These are phyloP conservation scores for Eulemur rubriventer DNA, from an alignment of 2,797 vertebrate genomes.

Conservation along the genomic window DNA sequence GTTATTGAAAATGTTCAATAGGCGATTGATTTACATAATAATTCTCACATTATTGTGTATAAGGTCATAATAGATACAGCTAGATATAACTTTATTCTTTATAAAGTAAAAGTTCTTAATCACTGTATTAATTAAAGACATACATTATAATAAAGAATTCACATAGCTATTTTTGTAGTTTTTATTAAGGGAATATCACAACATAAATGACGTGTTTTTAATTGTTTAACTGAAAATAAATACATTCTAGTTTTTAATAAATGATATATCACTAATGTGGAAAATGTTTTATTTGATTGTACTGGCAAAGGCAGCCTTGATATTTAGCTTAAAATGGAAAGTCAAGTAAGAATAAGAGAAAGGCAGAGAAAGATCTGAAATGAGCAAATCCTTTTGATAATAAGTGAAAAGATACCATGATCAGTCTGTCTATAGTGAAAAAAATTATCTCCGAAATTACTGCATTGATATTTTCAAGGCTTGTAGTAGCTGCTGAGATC, in stretches of 20 bases:
- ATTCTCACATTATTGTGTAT: constrained; percentile 74
- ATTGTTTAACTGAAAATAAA: not conserved
- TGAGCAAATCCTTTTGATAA: not conserved
- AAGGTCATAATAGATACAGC: constrained; percentile 62
- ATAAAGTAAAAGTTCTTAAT: not conserved
- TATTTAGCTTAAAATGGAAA: not conserved
- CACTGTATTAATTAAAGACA: constrained; percentile 27
- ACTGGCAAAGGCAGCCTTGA: not conserved
- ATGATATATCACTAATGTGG: not conserved
- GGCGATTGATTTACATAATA: constrained; percentile 75
- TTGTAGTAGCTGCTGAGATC: not conserved
- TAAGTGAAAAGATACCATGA: not conserved
- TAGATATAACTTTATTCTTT: constrained; percentile 19
- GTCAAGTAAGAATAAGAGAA: not conserved
- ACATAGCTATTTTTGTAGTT: not conserved
- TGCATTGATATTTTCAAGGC: not conserved
- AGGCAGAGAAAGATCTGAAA: not conserved
- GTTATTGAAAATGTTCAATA: constrained; percentile 78
- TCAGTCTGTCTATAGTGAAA: not conserved
- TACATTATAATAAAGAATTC: not conserved
- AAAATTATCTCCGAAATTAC: not conserved
- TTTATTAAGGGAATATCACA: constrained; percentile 10
- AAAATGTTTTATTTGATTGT: not conserved
- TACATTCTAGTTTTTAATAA: constrained; percentile 15
- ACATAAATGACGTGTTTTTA: constrained; percentile 1